Conservation (phyloP, 2,888 invertebrate genomes). For the Melangyna quadrimaculata region DNA sequence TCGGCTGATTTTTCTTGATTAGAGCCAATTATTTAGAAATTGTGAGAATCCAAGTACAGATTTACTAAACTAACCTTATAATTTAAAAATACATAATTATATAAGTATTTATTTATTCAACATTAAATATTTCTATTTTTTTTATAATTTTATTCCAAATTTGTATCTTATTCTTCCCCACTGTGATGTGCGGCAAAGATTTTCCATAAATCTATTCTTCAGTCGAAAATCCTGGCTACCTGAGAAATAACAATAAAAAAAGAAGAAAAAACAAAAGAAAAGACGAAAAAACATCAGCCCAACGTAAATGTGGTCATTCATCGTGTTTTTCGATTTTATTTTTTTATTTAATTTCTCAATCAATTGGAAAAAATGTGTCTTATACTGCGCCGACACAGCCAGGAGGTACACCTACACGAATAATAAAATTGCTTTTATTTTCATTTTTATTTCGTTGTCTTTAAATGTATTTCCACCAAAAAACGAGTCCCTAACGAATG, state of each 20-base stretch:
- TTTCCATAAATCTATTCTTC: conserved; percentile 1
- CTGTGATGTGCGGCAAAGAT: neutral
- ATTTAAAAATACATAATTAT: too few species aligned
- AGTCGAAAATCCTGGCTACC: conserved; percentile 9
- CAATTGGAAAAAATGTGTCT: conserved; percentile 14
- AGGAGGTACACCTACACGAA: neutral
- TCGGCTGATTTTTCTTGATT: too few species aligned
- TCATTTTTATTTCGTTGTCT: neutral
- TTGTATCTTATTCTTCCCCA: neutral
- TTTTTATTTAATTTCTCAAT: conserved; percentile 60
- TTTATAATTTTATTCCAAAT: neutral
- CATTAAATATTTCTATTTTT: too few species aligned
- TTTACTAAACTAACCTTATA: too few species aligned
- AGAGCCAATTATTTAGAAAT: too few species aligned
- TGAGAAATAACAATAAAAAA: neutral
- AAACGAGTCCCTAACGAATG: neutral
- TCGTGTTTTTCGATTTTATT: neutral
- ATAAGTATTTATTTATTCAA: too few species aligned
- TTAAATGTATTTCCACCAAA: neutral
- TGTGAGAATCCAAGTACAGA: too few species aligned
- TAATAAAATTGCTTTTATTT: conserved; percentile 20
- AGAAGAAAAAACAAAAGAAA: conserved; percentile 7
- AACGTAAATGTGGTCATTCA: conserved; percentile 11
- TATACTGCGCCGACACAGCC: neutral
- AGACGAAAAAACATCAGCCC: neutral